Conservation (phyloP, 2,888 invertebrate species). For the Cryptocephalus moraei region DNA sequence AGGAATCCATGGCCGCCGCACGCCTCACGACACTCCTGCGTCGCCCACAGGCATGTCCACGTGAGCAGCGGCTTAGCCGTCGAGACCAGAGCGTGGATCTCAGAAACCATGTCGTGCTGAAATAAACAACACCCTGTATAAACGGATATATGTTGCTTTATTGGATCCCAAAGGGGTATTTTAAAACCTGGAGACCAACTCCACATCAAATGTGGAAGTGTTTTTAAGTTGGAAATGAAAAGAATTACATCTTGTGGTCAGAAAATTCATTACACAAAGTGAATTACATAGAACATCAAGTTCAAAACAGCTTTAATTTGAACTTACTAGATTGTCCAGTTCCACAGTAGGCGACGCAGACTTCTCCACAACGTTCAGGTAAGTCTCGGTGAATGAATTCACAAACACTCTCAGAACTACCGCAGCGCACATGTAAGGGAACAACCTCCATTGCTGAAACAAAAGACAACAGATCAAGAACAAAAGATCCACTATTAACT, state of each 20-base stretch:
- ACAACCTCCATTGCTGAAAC: slow-evolving; percentile 69
- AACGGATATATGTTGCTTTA: background rate
- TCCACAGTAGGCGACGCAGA: slow-evolving; percentile 41
- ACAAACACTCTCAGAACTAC: slow-evolving; percentile 57
- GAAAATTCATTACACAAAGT: no score
- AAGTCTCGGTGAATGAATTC: slow-evolving; percentile 52
- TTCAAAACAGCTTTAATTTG: no score
- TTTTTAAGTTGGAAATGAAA: no score
- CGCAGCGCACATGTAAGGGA: slow-evolving; percentile 65
- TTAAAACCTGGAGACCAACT: no score
- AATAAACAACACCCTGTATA: slow-evolving; percentile 11
- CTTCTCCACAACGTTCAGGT: slow-evolving; percentile 57
- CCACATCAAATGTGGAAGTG: no score
- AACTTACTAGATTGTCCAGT: slow-evolving; percentile 29
- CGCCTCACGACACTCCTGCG: slow-evolving; percentile 76
- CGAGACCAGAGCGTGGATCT: slow-evolving; percentile 61
- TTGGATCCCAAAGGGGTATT: background rate
- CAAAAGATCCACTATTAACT: no score
- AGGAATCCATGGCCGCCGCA: slow-evolving; percentile 84
- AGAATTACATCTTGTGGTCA: no score
- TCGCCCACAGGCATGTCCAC: slow-evolving; percentile 65
- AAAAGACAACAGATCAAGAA: no score
- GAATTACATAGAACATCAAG: no score
- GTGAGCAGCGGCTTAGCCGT: slow-evolving; percentile 60
- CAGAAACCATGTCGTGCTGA: slow-evolving; percentile 55